phyloP scores from a whole-genome alignment of 2,888 invertebrate species.

The Pristionchus exspectatus region DNA sequence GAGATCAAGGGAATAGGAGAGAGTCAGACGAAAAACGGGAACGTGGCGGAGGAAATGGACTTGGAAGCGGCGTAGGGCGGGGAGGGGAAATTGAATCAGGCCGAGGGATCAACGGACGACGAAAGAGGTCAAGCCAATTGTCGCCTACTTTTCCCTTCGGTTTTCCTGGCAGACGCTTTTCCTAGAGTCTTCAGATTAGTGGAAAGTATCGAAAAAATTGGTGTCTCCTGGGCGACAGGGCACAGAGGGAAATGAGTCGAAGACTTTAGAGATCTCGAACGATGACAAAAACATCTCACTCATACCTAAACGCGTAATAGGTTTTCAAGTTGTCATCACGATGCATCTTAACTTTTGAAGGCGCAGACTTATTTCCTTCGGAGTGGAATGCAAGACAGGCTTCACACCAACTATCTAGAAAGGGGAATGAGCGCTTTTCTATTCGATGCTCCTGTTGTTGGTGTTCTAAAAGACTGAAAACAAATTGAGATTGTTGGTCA shows the following conservation, averaged over 20 bases:
- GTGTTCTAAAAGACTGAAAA: no score
- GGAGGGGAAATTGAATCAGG: constrained; percentile 48
- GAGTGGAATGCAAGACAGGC: neutral
- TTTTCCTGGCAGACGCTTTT: neutral
- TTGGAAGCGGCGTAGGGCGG: neutral
- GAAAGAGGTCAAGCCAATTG: constrained; percentile 4
- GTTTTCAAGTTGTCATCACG: no score
- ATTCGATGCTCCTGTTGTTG: no score
- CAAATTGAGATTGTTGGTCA: neutral
- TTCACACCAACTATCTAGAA: neutral
- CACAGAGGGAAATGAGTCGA: no score
- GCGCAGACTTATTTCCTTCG: no score
- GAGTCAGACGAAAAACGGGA: neutral
- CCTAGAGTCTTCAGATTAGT: neutral
- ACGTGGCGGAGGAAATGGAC: constrained; percentile 39
- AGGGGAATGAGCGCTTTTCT: no score
- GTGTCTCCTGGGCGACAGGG: no score
- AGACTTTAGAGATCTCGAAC: no score
- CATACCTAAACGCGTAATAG: no score
- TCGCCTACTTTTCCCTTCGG: neutral
- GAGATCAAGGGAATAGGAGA: neutral
- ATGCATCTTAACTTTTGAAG: no score
- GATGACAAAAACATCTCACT: no score
- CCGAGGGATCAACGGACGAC: constrained; percentile 8
- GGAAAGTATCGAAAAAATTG: no score